These are phyloP conservation scores for Poeciliopsis prolifica DNA, from an alignment of 2,113 vertebrate genomes.

Conservation along the genomic window DNA sequence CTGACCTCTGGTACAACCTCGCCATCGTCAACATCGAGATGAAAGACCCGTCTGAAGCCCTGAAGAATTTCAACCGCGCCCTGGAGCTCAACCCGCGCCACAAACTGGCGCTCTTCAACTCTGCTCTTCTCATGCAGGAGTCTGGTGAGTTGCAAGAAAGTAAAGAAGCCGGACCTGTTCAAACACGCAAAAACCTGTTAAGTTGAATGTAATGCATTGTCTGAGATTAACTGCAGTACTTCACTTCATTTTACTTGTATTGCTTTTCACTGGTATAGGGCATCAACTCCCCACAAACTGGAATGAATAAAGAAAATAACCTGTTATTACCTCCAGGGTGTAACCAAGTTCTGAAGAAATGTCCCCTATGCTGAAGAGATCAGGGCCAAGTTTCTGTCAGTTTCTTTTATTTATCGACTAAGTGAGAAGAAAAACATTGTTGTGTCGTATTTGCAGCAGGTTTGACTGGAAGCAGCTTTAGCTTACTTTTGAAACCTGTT, in stretches of 20 bases:
- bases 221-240: background rate
- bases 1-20: slow-evolving; percentile 98
- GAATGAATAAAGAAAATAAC: slow-evolving; percentile 4
- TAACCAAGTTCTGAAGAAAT: background rate
- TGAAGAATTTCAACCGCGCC: slow-evolving; percentile 93
- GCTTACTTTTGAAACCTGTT: background rate
- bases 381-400: slow-evolving; percentile 37
- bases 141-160: slow-evolving; percentile 85
- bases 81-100: slow-evolving; percentile 90
- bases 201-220: background rate
- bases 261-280: background rate
- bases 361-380: background rate
- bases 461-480: slow-evolving; percentile 18
- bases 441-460: slow-evolving; percentile 15
- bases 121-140: slow-evolving; percentile 97
- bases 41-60: slow-evolving; percentile 92
- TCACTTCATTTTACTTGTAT: too few species aligned
- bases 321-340: slow-evolving; percentile 39
- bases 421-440: slow-evolving; percentile 3
- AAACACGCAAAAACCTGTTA: background rate
- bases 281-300: background rate
- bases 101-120: slow-evolving; percentile 96
- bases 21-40: slow-evolving; percentile 98
- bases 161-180: background rate
- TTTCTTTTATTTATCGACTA: background rate